Conservation (phyloP, 2,113 vertebrate genomes). For the Rostratula benghalensis region DNA sequence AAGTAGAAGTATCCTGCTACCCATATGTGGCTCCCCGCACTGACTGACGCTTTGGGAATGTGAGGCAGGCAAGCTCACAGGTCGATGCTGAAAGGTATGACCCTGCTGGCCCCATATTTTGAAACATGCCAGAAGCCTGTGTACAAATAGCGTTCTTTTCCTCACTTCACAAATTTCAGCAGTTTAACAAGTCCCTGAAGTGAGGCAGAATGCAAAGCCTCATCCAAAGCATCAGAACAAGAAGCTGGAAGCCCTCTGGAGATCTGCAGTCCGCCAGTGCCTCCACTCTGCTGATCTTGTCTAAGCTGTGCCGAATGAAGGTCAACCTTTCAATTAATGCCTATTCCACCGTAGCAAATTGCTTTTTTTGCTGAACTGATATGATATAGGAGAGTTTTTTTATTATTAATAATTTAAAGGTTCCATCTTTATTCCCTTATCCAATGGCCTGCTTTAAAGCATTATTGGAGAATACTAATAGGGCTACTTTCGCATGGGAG, state of each 20-base stretch:
- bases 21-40: not conserved
- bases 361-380: not conserved
- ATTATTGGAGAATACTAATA: not conserved
- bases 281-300: conserved; percentile 47
- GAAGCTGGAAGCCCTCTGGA: conserved; percentile 45
- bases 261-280: not conserved
- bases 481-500: not conserved
- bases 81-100: conserved; percentile 41
- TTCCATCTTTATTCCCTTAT: not conserved
- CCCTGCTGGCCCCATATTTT: conserved; percentile 54
- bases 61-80: not conserved
- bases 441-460: not conserved
- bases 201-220: conserved; percentile 9
- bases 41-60: conserved; percentile 50
- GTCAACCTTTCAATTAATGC: conserved; percentile 56
- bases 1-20: not conserved
- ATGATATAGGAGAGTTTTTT: not conserved
- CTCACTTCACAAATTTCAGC: conserved; percentile 30
- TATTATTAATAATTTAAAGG: conserved; percentile 37
- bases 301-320: conserved; percentile 36
- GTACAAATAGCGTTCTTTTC: conserved; percentile 33
- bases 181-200: conserved; percentile 68
- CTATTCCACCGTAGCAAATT: not conserved
- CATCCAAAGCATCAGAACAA: not conserved
- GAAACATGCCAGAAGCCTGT: conserved; percentile 63